These are phyloP conservation scores for Pseudococcus longispinus DNA, from an alignment of 2,888 invertebrate species.

Conservation along the genomic window DNA sequence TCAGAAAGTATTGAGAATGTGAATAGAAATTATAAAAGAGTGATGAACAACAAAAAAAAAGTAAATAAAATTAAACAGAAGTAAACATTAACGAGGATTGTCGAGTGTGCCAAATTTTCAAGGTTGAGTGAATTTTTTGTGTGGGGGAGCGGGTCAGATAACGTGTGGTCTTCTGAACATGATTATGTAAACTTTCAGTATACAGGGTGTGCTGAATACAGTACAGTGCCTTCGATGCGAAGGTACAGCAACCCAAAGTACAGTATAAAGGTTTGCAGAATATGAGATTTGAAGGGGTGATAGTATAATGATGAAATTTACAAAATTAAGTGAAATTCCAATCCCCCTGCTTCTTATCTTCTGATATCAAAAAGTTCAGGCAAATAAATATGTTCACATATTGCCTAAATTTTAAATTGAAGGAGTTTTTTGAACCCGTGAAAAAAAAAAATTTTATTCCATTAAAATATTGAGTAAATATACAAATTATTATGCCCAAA, in stretches of 20 bases:
- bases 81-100: slow-evolving; percentile 22
- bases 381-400: too few relatives aligned
- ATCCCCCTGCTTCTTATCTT: too few relatives aligned
- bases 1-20: slow-evolving; percentile 53
- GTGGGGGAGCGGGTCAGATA: not conserved
- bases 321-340: too few relatives aligned
- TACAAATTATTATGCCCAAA: too few relatives aligned
- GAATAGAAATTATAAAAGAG: slow-evolving; percentile 45
- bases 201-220: not conserved
- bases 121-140: not conserved
- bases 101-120: slow-evolving; percentile 35
- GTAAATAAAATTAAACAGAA: slow-evolving; percentile 36
- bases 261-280: not conserved
- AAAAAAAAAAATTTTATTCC: too few relatives aligned
- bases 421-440: too few relatives aligned
- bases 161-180: not conserved
- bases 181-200: not conserved
- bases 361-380: too few relatives aligned
- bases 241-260: not conserved
- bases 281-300: not conserved
- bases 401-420: too few relatives aligned
- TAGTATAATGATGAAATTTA: too few relatives aligned
- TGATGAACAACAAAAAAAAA: slow-evolving; percentile 38
- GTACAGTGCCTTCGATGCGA: not conserved
- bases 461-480: too few relatives aligned